Base-by-base conservation (phyloP, 2,797 vertebrate species). In the Myripristis murdjan region DNA sequence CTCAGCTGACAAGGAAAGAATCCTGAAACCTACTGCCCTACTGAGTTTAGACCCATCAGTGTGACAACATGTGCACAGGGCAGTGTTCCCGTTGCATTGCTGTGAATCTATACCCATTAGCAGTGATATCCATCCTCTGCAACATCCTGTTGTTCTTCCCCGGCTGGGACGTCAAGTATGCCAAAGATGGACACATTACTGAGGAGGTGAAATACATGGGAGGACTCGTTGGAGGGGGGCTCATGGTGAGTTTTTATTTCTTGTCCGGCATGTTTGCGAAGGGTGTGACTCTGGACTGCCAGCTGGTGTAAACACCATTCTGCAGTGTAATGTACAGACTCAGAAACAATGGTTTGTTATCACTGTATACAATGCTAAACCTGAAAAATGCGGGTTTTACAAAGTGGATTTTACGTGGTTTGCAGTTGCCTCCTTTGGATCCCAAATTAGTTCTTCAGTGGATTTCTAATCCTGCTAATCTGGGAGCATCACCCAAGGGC, bases 111-210 rank as follows among this genome's bases (percentile, higher is more conserved):
- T 95, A 93, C 70, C 95, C 94, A 0, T 62, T 96, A 11, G 92
- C 63, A 0, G 0, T 91, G 39, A 88, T 94, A 70, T 94, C 92
- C 53, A 93, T 96, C 22, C 77, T 94, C 75, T 94, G 92, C 55
- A 96, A 96, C 84, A 90, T 95, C 0, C 86, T 95, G 10, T 75
- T 95, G 69, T 94, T 95, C 63, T 96, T 96, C 70, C 95, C 95
- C 0, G 89, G 58, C 16, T 94, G 92, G 72, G 83, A 92, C 0
- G 24, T 77, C 15, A 78, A 88, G 10, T 95, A 92, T 0, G 83
- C 83, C 2, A 24, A 83, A 47, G 79, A 91, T 9, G 86, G 89
- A 35, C 68, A 87, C 31, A 83, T 96, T 20, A 95, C 95, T 0
- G 83, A 91, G 26, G 95, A 96, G 64, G 94, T 96, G 47, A 90